Evolutionary conservation across 2,888 invertebrate genomes (phyloP).

Genomic region (Chymomyza caudatula): DNA sequence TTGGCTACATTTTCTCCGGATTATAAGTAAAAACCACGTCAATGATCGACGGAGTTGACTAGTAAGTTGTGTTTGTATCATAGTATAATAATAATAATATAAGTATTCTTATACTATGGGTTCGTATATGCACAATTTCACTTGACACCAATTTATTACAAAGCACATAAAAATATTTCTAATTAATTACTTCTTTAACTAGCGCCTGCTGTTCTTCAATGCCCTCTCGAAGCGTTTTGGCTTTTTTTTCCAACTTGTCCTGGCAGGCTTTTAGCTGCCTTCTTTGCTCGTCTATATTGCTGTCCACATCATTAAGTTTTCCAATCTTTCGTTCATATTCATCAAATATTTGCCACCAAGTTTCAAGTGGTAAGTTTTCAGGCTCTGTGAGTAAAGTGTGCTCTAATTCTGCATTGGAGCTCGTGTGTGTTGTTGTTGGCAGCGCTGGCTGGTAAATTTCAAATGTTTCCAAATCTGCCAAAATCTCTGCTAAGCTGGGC

Average conservation of each 20-base stretch:
- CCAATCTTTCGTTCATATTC: conserved; percentile 72
- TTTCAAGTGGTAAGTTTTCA: conserved; percentile 46
- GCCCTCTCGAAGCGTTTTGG: conserved; percentile 62
- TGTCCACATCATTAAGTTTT: conserved; percentile 63
- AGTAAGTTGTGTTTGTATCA: too few relatives aligned
- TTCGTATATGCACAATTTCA: too few relatives aligned
- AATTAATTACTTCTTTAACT: conserved; percentile 33
- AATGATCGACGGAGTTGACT: too few relatives aligned
- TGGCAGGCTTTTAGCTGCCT: conserved; percentile 63
- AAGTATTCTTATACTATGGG: too few relatives aligned
- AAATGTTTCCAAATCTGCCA: conserved; percentile 75
- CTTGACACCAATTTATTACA: neutral
- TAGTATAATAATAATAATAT: too few relatives aligned
- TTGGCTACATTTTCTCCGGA: too few relatives aligned
- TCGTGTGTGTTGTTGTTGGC: neutral
- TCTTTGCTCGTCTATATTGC: conserved; percentile 60
- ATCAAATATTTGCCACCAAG: conserved; percentile 77
- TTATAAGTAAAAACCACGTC: too few relatives aligned
- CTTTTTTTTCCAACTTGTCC: conserved; percentile 64
- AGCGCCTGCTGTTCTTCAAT: conserved; percentile 55
- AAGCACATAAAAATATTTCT: neutral
- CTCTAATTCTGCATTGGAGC: conserved; percentile 32
- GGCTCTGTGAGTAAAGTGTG: conserved; percentile 43
- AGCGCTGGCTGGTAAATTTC: conserved; percentile 44
- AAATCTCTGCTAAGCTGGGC: conserved; percentile 69